These are phyloP conservation scores for Dicyrtomina minuta DNA, from an alignment of 2,888 invertebrate genomes.

Conservation along the genomic window DNA sequence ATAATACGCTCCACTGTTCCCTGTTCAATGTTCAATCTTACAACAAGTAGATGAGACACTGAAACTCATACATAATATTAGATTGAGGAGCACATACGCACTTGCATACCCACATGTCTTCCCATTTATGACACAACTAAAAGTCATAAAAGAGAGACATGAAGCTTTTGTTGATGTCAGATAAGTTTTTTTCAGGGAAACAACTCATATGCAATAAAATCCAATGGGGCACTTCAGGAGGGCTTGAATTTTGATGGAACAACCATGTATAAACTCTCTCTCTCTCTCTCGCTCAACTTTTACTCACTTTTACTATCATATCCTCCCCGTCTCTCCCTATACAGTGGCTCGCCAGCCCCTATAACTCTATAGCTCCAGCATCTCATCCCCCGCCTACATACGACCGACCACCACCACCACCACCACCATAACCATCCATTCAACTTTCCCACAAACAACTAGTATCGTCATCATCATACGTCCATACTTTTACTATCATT, in stretches of 20 bases:
- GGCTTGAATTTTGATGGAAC: slow-evolving; percentile 23
- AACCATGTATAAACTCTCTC: slow-evolving; percentile 14
- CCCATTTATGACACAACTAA: slow-evolving; percentile 16
- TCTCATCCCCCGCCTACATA: too few relatives aligned
- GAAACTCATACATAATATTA: neutral
- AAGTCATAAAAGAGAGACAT: slow-evolving; percentile 23
- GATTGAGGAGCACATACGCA: neutral
- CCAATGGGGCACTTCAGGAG: slow-evolving; percentile 25
- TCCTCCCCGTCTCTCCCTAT: neutral
- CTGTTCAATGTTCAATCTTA: neutral
- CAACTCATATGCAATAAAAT: slow-evolving; percentile 30
- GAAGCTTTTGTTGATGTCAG: slow-evolving; percentile 29
- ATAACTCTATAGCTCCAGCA: too few relatives aligned
- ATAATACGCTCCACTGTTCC: too few relatives aligned
- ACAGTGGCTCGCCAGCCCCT: too few relatives aligned
- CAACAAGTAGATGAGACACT: neutral
- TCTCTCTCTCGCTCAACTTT: slow-evolving; percentile 6
- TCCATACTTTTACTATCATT: neutral
- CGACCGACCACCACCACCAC: too few relatives aligned
- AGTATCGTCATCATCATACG: neutral
- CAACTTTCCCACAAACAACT: neutral
- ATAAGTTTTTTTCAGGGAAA: slow-evolving; percentile 24
- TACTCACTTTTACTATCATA: neutral
- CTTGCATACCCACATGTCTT: neutral
- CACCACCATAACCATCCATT: slow-evolving; percentile 7